A percentile compares a stretch with the other conserved stretches of the same genome.
Evolutionary conservation across 2,797 vertebrate species (phyloP).

Genomic region (Hemibagrus guttatus): DNA sequence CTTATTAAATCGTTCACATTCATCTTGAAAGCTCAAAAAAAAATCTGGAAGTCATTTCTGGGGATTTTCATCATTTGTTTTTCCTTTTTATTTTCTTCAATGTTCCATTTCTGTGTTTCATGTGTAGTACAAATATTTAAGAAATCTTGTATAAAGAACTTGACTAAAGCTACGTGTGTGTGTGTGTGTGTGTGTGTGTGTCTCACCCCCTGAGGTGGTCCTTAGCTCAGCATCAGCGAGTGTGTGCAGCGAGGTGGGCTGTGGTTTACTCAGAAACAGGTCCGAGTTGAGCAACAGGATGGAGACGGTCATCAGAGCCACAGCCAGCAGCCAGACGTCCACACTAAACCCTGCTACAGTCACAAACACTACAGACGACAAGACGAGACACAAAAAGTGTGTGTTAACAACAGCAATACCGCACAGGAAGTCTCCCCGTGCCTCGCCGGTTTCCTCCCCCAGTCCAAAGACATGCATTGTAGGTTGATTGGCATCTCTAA

Average conservation of each 20-base stretch:
- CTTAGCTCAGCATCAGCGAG: slow-evolving; percentile 47
- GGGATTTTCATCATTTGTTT: neutral
- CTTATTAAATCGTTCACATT: neutral
- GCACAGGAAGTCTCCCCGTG: neutral
- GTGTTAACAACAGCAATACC: no score
- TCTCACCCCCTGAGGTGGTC: slow-evolving; percentile 46
- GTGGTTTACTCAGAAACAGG: slow-evolving; percentile 47
- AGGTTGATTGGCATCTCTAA: no score
- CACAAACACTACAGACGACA: slow-evolving; percentile 41
- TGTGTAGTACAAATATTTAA: no score
- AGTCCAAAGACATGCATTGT: no score
- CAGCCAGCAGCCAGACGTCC: slow-evolving; percentile 34
- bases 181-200: neutral
- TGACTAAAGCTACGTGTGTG: neutral
- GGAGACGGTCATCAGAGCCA: slow-evolving; percentile 7
- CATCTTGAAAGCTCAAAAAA: neutral
- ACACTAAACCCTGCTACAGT: slow-evolving; percentile 38
- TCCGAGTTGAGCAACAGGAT: slow-evolving; percentile 56
- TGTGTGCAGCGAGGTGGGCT: slow-evolving; percentile 9
- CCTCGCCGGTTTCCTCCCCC: no score
- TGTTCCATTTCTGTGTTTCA: no score
- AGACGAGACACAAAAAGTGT: neutral
- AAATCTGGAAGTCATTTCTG: neutral
- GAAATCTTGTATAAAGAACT: no score
- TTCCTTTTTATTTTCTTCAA: neutral